Evolutionary conservation across 2,113 vertebrate species (phyloP).

Genomic region (Lamprotornis superbus): DNA sequence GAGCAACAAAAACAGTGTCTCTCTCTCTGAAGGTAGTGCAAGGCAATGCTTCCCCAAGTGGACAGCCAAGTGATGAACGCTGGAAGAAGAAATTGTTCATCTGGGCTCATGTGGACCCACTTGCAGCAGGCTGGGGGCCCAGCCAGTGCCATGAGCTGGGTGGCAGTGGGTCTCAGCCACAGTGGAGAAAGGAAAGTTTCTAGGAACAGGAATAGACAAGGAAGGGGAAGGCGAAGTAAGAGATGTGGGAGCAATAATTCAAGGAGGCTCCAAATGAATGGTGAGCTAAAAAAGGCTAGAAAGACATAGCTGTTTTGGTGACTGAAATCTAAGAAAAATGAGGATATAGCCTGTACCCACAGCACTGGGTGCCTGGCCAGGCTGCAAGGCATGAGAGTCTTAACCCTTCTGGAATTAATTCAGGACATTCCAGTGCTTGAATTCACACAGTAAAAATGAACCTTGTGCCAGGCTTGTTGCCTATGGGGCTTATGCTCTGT

Average conservation of each 20-base stretch:
- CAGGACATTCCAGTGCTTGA: slow-evolving; percentile 23
- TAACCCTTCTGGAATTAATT: slow-evolving; percentile 1
- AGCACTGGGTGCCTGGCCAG: neutral
- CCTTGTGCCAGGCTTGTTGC: neutral
- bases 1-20: neutral
- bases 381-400: neutral
- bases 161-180: neutral
- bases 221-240: neutral
- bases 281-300: neutral
- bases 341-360: neutral
- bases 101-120: neutral
- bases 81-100: neutral
- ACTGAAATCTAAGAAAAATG: neutral
- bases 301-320: neutral
- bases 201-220: neutral
- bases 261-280: neutral
- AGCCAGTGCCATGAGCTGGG: neutral
- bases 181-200: neutral
- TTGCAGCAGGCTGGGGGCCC: neutral
- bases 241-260: neutral
- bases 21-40: neutral
- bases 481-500: neutral
- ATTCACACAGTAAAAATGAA: slow-evolving; percentile 33
- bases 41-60: neutral
- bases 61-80: neutral